Evolutionary conservation across 2,888 invertebrate species (phyloP).

Genomic region (Azorinus chamasolen): DNA sequence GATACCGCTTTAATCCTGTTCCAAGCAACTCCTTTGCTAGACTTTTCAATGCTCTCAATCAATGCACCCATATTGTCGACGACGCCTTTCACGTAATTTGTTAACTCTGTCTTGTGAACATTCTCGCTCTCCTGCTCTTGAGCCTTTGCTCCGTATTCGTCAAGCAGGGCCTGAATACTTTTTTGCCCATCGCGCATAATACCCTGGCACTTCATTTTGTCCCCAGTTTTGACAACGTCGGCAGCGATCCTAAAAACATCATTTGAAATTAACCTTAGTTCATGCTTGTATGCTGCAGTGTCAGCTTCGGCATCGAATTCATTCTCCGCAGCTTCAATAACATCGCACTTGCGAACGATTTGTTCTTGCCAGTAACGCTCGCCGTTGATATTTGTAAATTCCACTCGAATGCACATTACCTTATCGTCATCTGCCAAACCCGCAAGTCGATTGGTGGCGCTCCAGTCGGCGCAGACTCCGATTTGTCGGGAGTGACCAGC

Average conservation of each 20-base stretch:
- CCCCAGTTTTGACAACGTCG: conserved; percentile 51
- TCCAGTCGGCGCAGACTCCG: conserved; percentile 60
- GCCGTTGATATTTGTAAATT: conserved; percentile 65
- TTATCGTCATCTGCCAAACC: conserved; percentile 30
- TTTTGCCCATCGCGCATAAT: conserved; percentile 63
- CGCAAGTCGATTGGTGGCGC: conserved; percentile 42
- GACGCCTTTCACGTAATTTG: conserved; percentile 58
- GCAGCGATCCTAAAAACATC: conserved; percentile 63
- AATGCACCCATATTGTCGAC: conserved; percentile 68
- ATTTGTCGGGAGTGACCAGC: conserved; percentile 70
- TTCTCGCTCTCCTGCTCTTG: conserved; percentile 21
- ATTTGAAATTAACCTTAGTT: conserved; percentile 61
- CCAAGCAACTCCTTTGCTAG: conserved; percentile 65
- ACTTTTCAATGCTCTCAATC: conserved; percentile 57
- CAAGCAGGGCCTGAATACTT: conserved; percentile 56
- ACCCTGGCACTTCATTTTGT: conserved; percentile 42
- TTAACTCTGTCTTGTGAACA: conserved; percentile 49
- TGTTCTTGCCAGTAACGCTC: conserved; percentile 56
- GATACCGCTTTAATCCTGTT: conserved; percentile 73
- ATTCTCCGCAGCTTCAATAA: conserved; percentile 16
- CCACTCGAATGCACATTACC: conserved; percentile 51
- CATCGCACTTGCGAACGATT: conserved; percentile 49
- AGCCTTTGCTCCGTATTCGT: conserved; percentile 59
- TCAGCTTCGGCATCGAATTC: conserved; percentile 37
- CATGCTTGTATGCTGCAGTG: conserved; percentile 59